Percentiles rank a stretch among this genome's conserved stretches.
These are phyloP conservation scores for Cyaniris semiargus DNA, from an alignment of 2,888 invertebrate genomes.

Conservation along the genomic window DNA sequence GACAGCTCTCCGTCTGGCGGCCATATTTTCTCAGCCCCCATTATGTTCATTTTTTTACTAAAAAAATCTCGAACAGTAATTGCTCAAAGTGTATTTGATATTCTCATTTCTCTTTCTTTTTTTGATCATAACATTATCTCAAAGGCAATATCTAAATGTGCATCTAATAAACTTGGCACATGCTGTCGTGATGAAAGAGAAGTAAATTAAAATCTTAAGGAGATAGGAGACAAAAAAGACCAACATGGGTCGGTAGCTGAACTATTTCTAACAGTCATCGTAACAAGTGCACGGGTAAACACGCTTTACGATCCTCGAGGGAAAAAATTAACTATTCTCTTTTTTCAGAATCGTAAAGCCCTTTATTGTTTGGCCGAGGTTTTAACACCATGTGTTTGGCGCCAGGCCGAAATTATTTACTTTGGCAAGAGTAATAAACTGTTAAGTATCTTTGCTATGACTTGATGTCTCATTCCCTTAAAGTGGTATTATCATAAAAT, in stretches of 20 bases:
- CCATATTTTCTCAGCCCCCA: too few species aligned
- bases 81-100: not conserved
- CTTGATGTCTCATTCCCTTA: conserved; percentile 13
- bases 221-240: conserved; percentile 26
- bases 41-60: too few species aligned
- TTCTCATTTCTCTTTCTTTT: not conserved
- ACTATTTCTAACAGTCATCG: conserved; percentile 58
- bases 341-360: conserved; percentile 59
- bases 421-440: conserved; percentile 29
- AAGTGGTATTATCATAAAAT: conserved; percentile 13
- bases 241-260: conserved; percentile 28
- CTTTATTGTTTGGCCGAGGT: conserved; percentile 54
- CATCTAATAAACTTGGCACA: conserved; percentile 13
- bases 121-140: not conserved
- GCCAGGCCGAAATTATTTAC: conserved; percentile 49
- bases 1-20: too few species aligned
- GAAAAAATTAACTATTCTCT: conserved; percentile 58
- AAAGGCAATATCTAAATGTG: not conserved
- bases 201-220: conserved; percentile 27
- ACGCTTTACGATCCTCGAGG: conserved; percentile 62
- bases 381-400: conserved; percentile 69
- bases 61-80: not conserved
- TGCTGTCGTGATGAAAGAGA: conserved; percentile 1
- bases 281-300: conserved; percentile 66
- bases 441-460: conserved; percentile 44